Conservation (phyloP, 1,140 invertebrate species). For the Drosophila ogumai region DNA sequence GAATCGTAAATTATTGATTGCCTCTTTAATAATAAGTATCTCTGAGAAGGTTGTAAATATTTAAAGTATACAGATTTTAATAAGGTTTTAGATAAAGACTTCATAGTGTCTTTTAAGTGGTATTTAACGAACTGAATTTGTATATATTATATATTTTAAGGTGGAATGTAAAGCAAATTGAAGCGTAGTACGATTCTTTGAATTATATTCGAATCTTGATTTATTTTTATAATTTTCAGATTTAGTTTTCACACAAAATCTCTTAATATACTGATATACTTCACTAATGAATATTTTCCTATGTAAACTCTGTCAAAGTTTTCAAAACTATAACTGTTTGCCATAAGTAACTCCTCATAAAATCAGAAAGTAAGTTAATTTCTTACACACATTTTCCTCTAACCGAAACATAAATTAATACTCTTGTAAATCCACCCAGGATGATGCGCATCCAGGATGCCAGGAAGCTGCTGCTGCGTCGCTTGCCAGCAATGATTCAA, state of each 20-base stretch:
- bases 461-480: conserved; percentile 5
- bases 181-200: too few relatives aligned
- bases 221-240: too few relatives aligned
- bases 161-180: too few relatives aligned
- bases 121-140: background rate
- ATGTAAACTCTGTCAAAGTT: background rate
- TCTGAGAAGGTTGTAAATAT: background rate
- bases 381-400: background rate
- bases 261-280: too few relatives aligned
- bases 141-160: too few relatives aligned
- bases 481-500: background rate
- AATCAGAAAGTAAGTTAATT: conserved; percentile 2
- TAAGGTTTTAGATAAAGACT: too few relatives aligned
- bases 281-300: too few relatives aligned
- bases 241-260: too few relatives aligned
- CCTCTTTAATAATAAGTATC: background rate
- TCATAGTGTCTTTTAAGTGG: rapidly evolving
- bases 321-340: background rate
- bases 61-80: too few relatives aligned
- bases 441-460: conserved; percentile 5
- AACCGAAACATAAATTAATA: background rate
- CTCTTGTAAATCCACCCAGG: background rate
- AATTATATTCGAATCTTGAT: too few relatives aligned
- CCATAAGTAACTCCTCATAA: background rate
- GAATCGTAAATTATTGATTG: conserved; percentile 16